phyloP scores from a whole-genome alignment of 92 coral and sea anemone species.

The Zoanthus gigantus region DNA sequence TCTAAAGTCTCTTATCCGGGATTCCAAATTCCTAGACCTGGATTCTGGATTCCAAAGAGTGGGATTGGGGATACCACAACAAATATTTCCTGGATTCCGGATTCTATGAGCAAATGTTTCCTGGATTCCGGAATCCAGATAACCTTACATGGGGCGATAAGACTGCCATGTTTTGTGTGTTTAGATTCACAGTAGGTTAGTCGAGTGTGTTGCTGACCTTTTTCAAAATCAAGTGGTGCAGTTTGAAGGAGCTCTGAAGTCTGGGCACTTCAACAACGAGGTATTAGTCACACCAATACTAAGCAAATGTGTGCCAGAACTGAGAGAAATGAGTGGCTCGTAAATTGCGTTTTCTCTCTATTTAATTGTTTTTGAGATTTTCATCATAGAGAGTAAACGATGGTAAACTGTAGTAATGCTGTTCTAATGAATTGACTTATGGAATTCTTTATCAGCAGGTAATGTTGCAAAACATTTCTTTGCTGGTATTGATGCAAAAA shows the following conservation, averaged over 20 bases:
- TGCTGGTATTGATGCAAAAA: no score
- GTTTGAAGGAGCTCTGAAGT: constrained; percentile 85
- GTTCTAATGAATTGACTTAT: background rate
- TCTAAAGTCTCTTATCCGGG: no score
- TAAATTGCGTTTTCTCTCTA: background rate
- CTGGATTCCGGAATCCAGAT: no score
- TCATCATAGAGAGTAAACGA: background rate
- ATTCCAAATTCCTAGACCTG: no score
- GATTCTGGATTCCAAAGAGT: no score
- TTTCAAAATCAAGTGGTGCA: constrained; percentile 93
- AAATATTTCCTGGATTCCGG: no score
- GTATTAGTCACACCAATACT: constrained; percentile 40
- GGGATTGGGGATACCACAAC: no score
- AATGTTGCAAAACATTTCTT: no score
- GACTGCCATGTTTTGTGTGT: background rate
- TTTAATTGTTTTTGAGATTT: background rate
- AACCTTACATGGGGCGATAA: no score
- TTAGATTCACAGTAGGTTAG: constrained; percentile 79
- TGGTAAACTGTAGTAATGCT: background rate
- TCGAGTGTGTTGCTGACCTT: constrained; percentile 83
- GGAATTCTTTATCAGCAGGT: background rate
- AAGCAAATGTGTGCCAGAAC: background rate
- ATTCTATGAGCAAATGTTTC: no score
- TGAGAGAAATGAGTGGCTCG: background rate
- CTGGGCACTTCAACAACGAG: constrained; percentile 75